Conservation (phyloP, 2,888 invertebrate species). For the Marasmarcha lunaedactyla region DNA sequence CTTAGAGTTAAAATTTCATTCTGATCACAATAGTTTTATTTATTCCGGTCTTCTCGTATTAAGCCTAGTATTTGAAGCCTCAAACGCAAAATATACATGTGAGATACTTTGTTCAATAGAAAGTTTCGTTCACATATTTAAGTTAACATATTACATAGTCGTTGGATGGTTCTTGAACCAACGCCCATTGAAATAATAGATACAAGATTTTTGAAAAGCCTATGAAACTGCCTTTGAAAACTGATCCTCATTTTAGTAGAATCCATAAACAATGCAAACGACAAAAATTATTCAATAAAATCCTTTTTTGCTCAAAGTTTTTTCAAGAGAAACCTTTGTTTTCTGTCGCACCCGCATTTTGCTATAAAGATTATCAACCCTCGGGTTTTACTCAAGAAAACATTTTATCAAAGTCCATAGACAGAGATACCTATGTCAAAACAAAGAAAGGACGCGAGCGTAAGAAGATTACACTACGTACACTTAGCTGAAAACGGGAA, state of each 20-base stretch:
- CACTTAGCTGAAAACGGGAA: conserved; percentile 7
- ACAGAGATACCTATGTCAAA: conserved; percentile 40
- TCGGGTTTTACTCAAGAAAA: conserved; percentile 33
- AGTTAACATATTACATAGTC: no score
- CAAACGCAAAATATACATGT: conserved; percentile 3
- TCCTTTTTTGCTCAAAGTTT: not conserved
- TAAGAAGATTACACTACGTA: conserved; percentile 44
- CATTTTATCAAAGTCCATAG: conserved; percentile 34
- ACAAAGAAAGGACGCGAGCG: conserved; percentile 37
- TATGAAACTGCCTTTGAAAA: no score
- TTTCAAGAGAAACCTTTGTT: conserved; percentile 13
- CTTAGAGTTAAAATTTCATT: conserved; percentile 23
- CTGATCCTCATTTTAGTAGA: no score
- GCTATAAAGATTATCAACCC: conserved; percentile 51
- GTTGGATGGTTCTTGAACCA: no score
- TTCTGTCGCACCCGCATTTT: conserved; percentile 39
- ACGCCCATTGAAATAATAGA: no score
- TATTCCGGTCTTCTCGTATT: conserved; percentile 16
- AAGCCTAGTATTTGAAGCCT: conserved; percentile 13
- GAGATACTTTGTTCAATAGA: not conserved
- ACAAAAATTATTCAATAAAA: no score
- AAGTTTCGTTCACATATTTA: no score
- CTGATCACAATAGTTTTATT: conserved; percentile 22
- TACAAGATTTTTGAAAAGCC: no score
- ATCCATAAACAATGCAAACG: no score